Conservation (phyloP, 1,140 invertebrate genomes). For the Rhopalosiphum maidis region DNA sequence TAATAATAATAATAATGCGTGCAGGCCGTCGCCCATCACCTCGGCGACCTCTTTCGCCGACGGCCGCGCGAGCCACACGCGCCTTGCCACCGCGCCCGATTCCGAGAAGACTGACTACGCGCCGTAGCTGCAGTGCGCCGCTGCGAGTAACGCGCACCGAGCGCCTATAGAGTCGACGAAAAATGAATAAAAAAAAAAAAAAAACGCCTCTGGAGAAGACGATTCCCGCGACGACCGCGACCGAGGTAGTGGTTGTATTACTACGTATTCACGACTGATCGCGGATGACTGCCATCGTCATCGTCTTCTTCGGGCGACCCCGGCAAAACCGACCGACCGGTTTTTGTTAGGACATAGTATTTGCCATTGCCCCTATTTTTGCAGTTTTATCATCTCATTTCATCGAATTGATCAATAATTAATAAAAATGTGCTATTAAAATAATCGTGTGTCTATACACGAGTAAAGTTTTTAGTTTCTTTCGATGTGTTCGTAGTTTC, state of each 20-base stretch:
- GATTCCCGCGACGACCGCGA: not conserved
- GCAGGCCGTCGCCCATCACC: not conserved
- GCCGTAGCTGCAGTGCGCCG: no score
- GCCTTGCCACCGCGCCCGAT: not conserved
- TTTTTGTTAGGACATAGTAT: not conserved
- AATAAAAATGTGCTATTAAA: not conserved
- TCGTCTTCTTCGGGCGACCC: not conserved
- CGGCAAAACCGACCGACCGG: not conserved
- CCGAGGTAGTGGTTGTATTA: not conserved
- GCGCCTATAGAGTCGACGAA: not conserved
- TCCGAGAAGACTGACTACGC: no score
- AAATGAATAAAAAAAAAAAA: not conserved
- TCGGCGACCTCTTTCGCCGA: slow-evolving; percentile 24
- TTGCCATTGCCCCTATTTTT: not conserved
- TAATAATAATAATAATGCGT: slow-evolving; percentile 19
- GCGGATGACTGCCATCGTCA: not conserved
- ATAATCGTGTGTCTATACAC: not conserved
- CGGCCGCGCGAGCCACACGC: not conserved
- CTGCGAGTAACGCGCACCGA: no score
- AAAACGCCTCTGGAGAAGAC: not conserved
- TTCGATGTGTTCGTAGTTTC: not conserved
- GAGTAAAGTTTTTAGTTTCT: not conserved
- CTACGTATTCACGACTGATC: not conserved
- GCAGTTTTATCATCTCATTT: not conserved
- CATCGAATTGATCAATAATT: not conserved